Base-by-base conservation (phyloP, 1,140 invertebrate genomes). In the Antheraea mylitta region DNA sequence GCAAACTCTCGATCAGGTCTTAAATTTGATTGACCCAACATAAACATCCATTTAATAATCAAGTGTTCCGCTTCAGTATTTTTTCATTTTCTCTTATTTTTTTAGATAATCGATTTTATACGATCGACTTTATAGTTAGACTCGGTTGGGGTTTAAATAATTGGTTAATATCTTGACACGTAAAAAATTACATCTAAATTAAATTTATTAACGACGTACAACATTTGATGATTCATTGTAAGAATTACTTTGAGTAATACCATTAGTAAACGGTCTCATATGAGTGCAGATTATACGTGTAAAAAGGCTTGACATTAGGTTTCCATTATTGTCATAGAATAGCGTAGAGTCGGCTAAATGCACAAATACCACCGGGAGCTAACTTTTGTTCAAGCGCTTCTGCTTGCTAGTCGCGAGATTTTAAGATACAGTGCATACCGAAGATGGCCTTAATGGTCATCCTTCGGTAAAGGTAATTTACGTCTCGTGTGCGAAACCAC, bases 11-110 rank as follows among this genome's bases (percentile, higher is more conserved):
- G 85, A 90, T 90, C 87, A 83, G 78, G 87, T 89, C 89, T 90
- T 85, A 86, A 90, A 88, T 91, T 89, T 91, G 88, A 92, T 92
- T 90, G 85, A 90, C 90, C 88, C 86, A 85, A 90, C 87, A 88
- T 87, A 85, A 87, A 86, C 82, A 89, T 89, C 87, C 83, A 89
- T 90, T 91, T 87, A 85, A 90, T 89, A 85, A 91, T 84, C 80
- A 81, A 82, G 79, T 89, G 81, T 87, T 89, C 76, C 78, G 77
- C 75, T 84, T 78, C 72, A 69, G 66, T 68, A 70, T 81, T 59
- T 81, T 81, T 77, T 73, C 66, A 79, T 80, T 78, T 61, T 80
- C 77, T 77, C 74, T 81, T 80, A 71, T 79, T 83, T 85, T 82
- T 77, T 59, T 82, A 72, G 77, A 82, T 85, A 80, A 82, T 79